Base-by-base conservation (phyloP, 2,888 invertebrate genomes). In the Himalopsyche anomala region DNA sequence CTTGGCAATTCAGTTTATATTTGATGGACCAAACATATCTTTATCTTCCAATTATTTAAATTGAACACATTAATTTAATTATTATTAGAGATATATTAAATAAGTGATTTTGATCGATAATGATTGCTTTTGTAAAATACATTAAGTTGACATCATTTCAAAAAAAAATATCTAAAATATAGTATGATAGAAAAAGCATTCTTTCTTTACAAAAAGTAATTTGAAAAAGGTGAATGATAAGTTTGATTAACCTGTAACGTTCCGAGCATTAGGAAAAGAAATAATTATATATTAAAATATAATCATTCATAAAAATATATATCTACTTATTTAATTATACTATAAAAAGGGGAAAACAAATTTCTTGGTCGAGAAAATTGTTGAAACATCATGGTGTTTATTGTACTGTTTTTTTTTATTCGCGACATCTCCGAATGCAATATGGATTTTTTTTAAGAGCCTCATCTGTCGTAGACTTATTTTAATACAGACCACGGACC, bases 341-440 rank as follows among this genome's bases (percentile, higher is more conserved):
- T 74, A 74, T 74, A 74, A 19, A 15, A 36, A 0, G 36, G 28
- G 51, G 36, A 36, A 74, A 74, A 74, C 74, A 74, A 74, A 36
- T 74, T 74, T 74, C 74, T 74, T 74, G 74, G 74, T 74, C 74
- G 74, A 74, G 74, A 74, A 74, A 74, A 74, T 74, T 74, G 74
- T 74, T 74, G 74, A 74, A 74, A 38, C 11, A 74, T 36, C 36
- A 74, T 38, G 74, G 74, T 74, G 74, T 74, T 74, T 69, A n/a
- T 69, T 69, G 69, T 28, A 69, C 69, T 28, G 1, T 69, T 69
- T 69, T 28, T 28, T 45, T 45, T 45, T 74, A 36, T 74, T 74
- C 74, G 74, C 74, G 74, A 74, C 38, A 36, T 74, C 36, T 74
- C 74, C 74, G 28, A 69, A 69, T 28, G 36, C 62, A 74, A 74